phyloP scores from a whole-genome alignment of 2,888 invertebrate species.

The Brenthis ino region DNA sequence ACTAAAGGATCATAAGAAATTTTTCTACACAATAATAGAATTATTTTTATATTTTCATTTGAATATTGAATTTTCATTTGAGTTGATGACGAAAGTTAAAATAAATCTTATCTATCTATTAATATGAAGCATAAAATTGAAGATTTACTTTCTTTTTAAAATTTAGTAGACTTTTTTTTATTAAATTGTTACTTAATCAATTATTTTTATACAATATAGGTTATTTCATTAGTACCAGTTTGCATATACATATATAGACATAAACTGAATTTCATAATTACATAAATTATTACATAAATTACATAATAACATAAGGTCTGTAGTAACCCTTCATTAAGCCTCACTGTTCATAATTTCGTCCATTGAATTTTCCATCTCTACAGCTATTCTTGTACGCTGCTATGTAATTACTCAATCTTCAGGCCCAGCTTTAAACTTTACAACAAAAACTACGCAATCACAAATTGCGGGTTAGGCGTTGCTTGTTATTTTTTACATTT shows the following conservation, averaged over 20 bases:
- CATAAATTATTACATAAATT: too few relatives aligned
- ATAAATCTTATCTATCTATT: too few relatives aligned
- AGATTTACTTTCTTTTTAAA: too few relatives aligned
- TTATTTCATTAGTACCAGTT: not conserved
- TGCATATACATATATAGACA: not conserved
- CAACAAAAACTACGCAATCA: constrained; percentile 19
- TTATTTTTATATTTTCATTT: too few relatives aligned
- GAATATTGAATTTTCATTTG: too few relatives aligned
- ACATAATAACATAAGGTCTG: not conserved
- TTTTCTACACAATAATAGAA: too few relatives aligned
- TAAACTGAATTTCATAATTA: not conserved
- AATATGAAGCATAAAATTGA: too few relatives aligned
- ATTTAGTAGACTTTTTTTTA: too few relatives aligned
- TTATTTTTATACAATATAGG: not conserved
- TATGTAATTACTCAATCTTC: constrained; percentile 21
- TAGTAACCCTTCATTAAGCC: constrained; percentile 15
- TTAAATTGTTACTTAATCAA: too few relatives aligned
- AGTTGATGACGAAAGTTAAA: too few relatives aligned
- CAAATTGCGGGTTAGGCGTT: constrained; percentile 13
- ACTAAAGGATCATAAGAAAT: too few relatives aligned
- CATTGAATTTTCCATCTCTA: constrained; percentile 13
- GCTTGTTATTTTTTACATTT: constrained; percentile 18
- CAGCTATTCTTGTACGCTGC: constrained; percentile 12
- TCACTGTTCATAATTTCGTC: constrained; percentile 20
- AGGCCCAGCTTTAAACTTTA: constrained; percentile 8